phyloP scores from a whole-genome alignment of 2,797 vertebrate species.

The Sebastes variabilis region DNA sequence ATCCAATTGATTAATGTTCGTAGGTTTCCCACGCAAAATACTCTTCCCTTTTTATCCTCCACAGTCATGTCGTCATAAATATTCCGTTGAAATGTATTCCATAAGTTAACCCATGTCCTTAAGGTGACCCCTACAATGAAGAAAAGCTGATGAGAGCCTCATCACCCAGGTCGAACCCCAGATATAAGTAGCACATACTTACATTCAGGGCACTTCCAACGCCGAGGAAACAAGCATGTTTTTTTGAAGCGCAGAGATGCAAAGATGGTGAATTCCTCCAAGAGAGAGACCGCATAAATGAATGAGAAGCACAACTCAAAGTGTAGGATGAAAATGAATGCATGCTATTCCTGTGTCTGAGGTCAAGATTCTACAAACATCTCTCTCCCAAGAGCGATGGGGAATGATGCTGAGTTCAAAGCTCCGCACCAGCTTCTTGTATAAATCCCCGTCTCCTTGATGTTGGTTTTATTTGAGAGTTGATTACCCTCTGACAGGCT shows the following conservation, averaged over 20 bases:
- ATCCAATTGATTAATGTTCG: neutral
- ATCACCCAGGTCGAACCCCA: constrained; percentile 42
- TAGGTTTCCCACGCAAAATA: neutral
- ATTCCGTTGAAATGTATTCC: neutral
- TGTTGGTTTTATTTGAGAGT: constrained; percentile 82
- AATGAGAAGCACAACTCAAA: constrained; percentile 75
- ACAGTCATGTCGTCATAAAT: neutral
- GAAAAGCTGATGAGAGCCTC: constrained; percentile 20
- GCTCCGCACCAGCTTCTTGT: constrained; percentile 65
- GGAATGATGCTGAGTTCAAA: constrained; percentile 79
- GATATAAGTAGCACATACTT: constrained; percentile 35
- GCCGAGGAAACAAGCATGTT: constrained; percentile 42
- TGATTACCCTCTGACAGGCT: constrained; percentile 83
- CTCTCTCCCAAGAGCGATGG: constrained; percentile 67
- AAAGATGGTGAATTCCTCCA: constrained; percentile 61
- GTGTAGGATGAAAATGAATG: constrained; percentile 74
- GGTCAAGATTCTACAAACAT: constrained; percentile 78
- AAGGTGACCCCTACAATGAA: constrained; percentile 19
- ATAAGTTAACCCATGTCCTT: constrained; percentile 2
- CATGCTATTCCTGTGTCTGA: constrained; percentile 78
- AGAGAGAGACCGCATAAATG: constrained; percentile 70
- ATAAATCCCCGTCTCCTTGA: constrained; percentile 77
- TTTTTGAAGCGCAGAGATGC: constrained; percentile 46
- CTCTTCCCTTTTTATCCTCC: neutral
- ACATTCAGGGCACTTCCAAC: constrained; percentile 33